Evolutionary conservation across 1,140 invertebrate genomes (phyloP), one percentile per base, ranked within the genome.

Genomic region (Bombus fervidus): DNA sequence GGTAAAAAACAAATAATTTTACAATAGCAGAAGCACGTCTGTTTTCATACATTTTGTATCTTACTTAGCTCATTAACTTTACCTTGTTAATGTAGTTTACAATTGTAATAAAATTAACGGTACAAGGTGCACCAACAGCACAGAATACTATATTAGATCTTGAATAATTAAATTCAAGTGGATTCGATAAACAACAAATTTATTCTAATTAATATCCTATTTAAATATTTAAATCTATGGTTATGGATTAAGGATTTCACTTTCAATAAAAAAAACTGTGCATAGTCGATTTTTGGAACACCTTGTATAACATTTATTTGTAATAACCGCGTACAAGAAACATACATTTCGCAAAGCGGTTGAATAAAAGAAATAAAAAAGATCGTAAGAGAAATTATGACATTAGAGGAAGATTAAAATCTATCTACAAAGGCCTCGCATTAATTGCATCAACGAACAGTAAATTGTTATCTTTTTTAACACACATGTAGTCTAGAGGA

Each of bases 341-440:
- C 47, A 53, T 53, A 53, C 18, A 53, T 53, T 53, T 53, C 47
- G 47, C 47, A 18, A 53, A 53, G 47, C 47, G 47, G 47, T 53
- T 53, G 18, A 53, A 18, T 53, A 53, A 53, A 53, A 53, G 47
- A 53, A 53, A 53, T 53, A 53, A 53, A 53, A 53, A 53, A 53
- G 1, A 22, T 53, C 18, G 47, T 53, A 53, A 53, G 47, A 53
- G 47, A 53, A 53, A 53, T 53, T 53, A 53, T 53, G 18, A 82
- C 87, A 80, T 87, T 85, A 85, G 83, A 74, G 78, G 75, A 87
- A 82, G 83, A 89, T 87, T 64, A 80, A 83, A 86, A 84, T 90
- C 73, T 90, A 89, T 87, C 89, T 89, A 90, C 86, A 91, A 79
- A 91, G 83, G 87, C 87, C 85, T 83, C 83, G 22, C 80, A 41